Evolutionary conservation across 2,797 vertebrate genomes (phyloP).

Genomic region (Tenualosa ilisha): DNA sequence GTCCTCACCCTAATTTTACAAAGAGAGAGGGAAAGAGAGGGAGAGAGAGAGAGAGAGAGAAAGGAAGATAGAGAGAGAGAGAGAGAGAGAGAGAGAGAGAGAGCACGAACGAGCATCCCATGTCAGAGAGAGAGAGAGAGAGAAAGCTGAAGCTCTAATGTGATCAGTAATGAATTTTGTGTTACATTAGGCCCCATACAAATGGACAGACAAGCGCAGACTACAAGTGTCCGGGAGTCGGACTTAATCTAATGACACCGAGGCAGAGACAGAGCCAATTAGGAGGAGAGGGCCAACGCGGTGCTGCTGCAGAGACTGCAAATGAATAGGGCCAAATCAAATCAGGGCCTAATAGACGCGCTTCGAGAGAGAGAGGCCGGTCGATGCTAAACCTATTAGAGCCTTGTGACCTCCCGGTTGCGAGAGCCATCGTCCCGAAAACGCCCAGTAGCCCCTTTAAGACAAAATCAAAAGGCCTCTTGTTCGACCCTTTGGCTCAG

Average conservation of each 20-base stretch:
- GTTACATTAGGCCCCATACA: slow-evolving; percentile 90
- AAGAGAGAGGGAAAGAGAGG: slow-evolving; percentile 70
- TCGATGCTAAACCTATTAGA: slow-evolving; percentile 91
- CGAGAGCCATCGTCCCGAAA: slow-evolving; percentile 79
- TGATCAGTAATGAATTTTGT: slow-evolving; percentile 92
- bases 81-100: slow-evolving; percentile 80
- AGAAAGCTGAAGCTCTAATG: slow-evolving; percentile 87
- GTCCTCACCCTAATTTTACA: slow-evolving; percentile 11
- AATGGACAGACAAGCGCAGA: slow-evolving; percentile 88
- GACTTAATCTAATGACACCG: slow-evolving; percentile 92
- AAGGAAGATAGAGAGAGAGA: slow-evolving; percentile 66
- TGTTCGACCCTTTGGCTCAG: slow-evolving; percentile 64
- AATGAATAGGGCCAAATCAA: slow-evolving; percentile 93
- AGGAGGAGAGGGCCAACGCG: slow-evolving; percentile 83
- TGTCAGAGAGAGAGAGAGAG: slow-evolving; percentile 75
- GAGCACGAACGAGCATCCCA: slow-evolving; percentile 75
- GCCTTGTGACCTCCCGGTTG: slow-evolving; percentile 84
- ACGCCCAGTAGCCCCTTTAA: slow-evolving; percentile 64
- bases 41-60: slow-evolving; percentile 75
- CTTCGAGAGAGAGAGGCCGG: slow-evolving; percentile 82
- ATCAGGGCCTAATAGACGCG: slow-evolving; percentile 90
- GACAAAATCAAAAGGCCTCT: slow-evolving; percentile 75
- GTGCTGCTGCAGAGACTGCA: slow-evolving; percentile 87
- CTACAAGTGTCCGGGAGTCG: slow-evolving; percentile 88
- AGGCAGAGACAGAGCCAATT: slow-evolving; percentile 93